phyloP scores from a whole-genome alignment of 2,113 vertebrate species.

The Abramis brama region DNA sequence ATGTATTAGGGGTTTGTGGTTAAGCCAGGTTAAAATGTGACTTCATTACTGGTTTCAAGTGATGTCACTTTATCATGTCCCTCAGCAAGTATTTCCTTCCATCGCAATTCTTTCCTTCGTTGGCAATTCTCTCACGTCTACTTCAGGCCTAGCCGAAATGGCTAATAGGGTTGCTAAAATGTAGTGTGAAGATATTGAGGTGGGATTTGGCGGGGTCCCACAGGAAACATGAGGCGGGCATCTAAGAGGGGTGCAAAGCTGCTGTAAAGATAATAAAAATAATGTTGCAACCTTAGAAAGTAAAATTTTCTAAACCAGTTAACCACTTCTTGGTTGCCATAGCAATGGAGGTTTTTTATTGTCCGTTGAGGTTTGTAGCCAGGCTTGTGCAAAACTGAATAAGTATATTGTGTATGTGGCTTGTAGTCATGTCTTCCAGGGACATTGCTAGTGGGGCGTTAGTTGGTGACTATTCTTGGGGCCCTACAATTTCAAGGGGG shows the following conservation, averaged over 20 bases:
- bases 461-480: no score
- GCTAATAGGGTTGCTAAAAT: slow-evolving; percentile 75
- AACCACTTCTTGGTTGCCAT: slow-evolving; percentile 6
- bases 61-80: not conserved
- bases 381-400: not conserved
- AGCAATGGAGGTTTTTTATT: not conserved
- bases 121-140: slow-evolving; percentile 58
- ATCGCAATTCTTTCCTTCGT: not conserved
- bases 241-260: slow-evolving; percentile 63
- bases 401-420: not conserved
- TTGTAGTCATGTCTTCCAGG: not conserved
- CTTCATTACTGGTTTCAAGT: not conserved
- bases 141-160: slow-evolving; percentile 66
- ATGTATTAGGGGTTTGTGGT: not conserved
- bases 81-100: not conserved
- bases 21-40: not conserved
- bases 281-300: slow-evolving; percentile 21
- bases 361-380: not conserved
- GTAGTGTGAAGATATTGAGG: slow-evolving; percentile 75
- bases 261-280: slow-evolving; percentile 61
- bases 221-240: slow-evolving; percentile 67
- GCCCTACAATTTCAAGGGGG: no score
- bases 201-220: slow-evolving; percentile 74
- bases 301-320: slow-evolving; percentile 4
- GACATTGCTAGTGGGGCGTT: no score